Evolutionary conservation across 2,888 invertebrate genomes (phyloP), one percentile per base, ranked within the genome.

Genomic region (Capitulum mitella): DNA sequence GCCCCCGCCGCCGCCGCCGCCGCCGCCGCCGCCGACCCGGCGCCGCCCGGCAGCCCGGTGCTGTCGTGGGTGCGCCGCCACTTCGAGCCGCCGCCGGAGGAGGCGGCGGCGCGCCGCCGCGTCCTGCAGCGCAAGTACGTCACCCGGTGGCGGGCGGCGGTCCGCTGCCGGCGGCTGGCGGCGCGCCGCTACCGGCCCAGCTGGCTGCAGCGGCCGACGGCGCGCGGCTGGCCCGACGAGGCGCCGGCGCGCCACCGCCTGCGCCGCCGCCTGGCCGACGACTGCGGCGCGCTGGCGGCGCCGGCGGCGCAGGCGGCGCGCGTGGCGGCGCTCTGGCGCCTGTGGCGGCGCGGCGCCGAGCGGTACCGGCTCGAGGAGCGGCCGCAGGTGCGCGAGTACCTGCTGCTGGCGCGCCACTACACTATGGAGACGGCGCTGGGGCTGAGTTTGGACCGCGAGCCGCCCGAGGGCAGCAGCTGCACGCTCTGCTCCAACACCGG

Each of bases 11-110:
- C 6, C 70, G 26, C 70, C 40, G 37, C 37, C 6, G 40, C n/a
- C n/a, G n/a, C n/a, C n/a, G n/a, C n/a, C n/a, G 84, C 87, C 91
- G 37, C 37, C 6, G 40, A 10, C 26, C 5, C 10, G 10, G 58
- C 22, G 26, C 6, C 70, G 26, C 70, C 40, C 10, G 70, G 40
- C 40, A 70, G 70, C 16, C 70, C 70, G 10, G 70, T 70, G 10
- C 70, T 70, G 26, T 19, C 26, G 19, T 70, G 70, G 70, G 70
- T 70, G 40, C 19, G 40, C 26, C 37, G 10, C 8, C 70, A 70
- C 70, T 70, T 70, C 26, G 70, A 70, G 6, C 70, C 70, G 26
- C 70, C 70, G 10, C 70, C 70, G 1, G 70, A 70, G 37, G 70
- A 70, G 70, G 70, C 26, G 40, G 70, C 70, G 10, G 70, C 70